These are phyloP conservation scores for Laupala kohalensis DNA, from an alignment of 1,140 invertebrate species.

Conservation along the genomic window DNA sequence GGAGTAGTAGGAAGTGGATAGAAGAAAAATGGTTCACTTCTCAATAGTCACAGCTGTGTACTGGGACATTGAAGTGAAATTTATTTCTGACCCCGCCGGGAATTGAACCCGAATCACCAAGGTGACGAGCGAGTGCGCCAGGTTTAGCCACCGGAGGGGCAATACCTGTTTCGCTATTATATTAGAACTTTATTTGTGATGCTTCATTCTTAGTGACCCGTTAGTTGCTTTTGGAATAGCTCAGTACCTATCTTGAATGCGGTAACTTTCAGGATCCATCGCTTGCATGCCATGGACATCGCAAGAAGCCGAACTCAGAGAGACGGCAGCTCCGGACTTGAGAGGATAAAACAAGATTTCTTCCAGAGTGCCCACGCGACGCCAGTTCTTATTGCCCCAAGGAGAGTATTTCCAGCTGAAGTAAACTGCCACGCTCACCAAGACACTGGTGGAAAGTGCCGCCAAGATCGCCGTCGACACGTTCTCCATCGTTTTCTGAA, in stretches of 20 bases:
- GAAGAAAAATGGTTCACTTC: too few species aligned
- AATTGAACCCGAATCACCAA: too few species aligned
- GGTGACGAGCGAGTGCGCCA: too few species aligned
- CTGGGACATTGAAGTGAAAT: too few species aligned
- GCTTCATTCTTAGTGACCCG: neutral
- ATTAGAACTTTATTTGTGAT: neutral
- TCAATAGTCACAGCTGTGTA: too few species aligned
- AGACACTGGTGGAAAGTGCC: neutral
- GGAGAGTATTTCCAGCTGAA: neutral
- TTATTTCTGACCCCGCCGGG: too few species aligned
- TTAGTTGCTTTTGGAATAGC: too few species aligned
- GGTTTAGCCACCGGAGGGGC: too few species aligned
- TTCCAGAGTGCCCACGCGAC: neutral
- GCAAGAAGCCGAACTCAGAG: neutral
- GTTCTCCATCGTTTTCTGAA: slow-evolving; percentile 14
- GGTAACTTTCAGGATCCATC: neutral
- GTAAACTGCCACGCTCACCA: neutral
- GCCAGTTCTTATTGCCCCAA: neutral
- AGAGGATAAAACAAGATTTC: neutral
- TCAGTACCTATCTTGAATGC: neutral
- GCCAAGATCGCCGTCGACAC: neutral
- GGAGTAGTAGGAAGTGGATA: too few species aligned
- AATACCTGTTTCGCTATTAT: too few species aligned
- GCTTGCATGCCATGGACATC: neutral
- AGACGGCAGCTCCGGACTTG: neutral